phyloP scores from a whole-genome alignment of 2,888 invertebrate genomes.

The Sesamia inferens region DNA sequence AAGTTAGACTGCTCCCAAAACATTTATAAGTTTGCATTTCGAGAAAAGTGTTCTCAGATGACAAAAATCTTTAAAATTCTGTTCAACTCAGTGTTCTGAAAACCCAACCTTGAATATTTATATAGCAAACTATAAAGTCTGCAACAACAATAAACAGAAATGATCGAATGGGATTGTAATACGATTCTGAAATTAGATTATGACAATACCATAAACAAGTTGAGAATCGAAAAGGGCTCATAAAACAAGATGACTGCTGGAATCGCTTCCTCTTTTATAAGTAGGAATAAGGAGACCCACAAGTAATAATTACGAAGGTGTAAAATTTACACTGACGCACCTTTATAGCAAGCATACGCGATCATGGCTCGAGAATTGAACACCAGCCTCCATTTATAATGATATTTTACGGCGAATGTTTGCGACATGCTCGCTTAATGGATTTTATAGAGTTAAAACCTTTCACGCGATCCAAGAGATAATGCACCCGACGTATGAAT shows the following conservation, averaged over 20 bases:
- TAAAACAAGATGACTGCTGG: slow-evolving; percentile 81
- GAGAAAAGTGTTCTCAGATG: slow-evolving; percentile 10
- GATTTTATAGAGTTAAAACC: slow-evolving; percentile 82
- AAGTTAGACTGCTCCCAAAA: slow-evolving; percentile 21
- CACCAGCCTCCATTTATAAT: slow-evolving; percentile 72
- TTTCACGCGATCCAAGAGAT: slow-evolving; percentile 83
- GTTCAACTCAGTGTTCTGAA: neutral
- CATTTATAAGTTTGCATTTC: slow-evolving; percentile 19
- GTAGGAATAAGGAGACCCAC: slow-evolving; percentile 69
- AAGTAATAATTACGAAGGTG: slow-evolving; percentile 82
- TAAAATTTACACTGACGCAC: slow-evolving; percentile 84
- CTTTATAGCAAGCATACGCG: slow-evolving; percentile 73
- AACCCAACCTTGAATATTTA: slow-evolving; percentile 21
- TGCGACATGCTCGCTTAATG: slow-evolving; percentile 84
- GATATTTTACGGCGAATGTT: slow-evolving; percentile 79
- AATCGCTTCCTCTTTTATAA: slow-evolving; percentile 81
- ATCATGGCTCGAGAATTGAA: slow-evolving; percentile 49
- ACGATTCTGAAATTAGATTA: slow-evolving; percentile 66
- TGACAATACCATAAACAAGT: slow-evolving; percentile 76
- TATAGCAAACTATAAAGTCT: slow-evolving; percentile 40
- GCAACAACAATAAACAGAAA: slow-evolving; percentile 42
- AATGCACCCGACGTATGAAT: slow-evolving; percentile 86
- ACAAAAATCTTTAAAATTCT: slow-evolving; percentile 14
- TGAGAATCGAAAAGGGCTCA: slow-evolving; percentile 80
- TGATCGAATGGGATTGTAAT: slow-evolving; percentile 52